Evolutionary conservation across 2,113 vertebrate species (phyloP).

Genomic region (Myrmecobius fasciatus): DNA sequence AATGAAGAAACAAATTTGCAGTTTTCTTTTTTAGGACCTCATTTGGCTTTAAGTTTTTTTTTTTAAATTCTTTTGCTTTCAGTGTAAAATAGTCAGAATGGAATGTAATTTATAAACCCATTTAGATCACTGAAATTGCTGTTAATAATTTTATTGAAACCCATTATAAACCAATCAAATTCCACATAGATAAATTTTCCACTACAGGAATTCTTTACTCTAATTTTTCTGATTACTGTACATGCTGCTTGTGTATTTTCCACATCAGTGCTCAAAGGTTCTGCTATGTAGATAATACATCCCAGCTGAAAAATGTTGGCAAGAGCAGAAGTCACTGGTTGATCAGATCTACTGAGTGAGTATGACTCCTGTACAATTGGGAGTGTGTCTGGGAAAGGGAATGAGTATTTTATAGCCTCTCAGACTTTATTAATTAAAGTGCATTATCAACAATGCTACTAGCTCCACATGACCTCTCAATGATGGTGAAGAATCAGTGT

Average conservation of each 20-base stretch:
- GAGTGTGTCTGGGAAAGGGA: background rate
- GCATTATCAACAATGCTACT: background rate
- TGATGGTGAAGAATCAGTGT: background rate
- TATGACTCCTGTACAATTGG: background rate
- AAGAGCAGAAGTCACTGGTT: background rate
- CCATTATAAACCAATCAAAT: background rate
- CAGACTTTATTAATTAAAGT: background rate
- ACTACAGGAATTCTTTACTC: conserved; percentile 7
- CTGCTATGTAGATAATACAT: background rate
- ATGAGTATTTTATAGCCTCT: background rate
- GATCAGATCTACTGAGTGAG: background rate
- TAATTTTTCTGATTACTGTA: background rate
- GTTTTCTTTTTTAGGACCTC: conserved; percentile 41
- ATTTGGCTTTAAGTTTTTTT: background rate
- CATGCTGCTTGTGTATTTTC: background rate
- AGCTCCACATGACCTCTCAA: background rate
- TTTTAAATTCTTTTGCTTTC: background rate
- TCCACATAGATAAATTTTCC: conserved; percentile 23
- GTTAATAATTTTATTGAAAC: background rate
- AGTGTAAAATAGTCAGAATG: background rate
- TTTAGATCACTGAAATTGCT: background rate
- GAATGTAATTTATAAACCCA: background rate
- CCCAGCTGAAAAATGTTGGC: background rate
- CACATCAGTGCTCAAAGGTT: background rate
- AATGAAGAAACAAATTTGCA: background rate